Percentiles rank a stretch among this genome's conserved stretches.
These are phyloP conservation scores for Esox masquinongy DNA, from an alignment of 2,797 vertebrate genomes.

Conservation along the genomic window DNA sequence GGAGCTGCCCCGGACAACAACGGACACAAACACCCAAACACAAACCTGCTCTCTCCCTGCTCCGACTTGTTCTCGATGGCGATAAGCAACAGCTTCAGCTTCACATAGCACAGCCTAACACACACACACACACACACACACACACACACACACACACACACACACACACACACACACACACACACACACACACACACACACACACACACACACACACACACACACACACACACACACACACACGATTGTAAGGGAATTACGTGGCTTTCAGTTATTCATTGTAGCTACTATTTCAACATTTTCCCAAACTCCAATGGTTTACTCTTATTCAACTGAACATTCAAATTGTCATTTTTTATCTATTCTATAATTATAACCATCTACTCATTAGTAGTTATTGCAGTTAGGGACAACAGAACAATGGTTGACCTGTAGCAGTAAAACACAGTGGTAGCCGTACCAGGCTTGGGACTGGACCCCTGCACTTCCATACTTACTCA, in stretches of 20 bases:
- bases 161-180: constrained; percentile 8
- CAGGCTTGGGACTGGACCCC: background rate
- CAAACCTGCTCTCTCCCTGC: constrained; percentile 97
- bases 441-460: background rate
- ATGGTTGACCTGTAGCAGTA: background rate
- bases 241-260: background rate
- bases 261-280: background rate
- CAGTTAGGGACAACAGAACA: background rate
- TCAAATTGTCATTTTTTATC: background rate
- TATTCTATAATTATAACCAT: background rate
- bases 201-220: constrained; percentile 6
- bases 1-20: constrained; percentile 25
- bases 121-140: constrained; percentile 32
- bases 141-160: background rate
- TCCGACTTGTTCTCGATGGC: constrained; percentile 99
- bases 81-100: constrained; percentile 98
- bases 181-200: background rate
- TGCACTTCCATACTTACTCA: constrained; percentile 86
- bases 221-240: background rate
- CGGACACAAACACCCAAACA: constrained; percentile 32
- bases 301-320: background rate
- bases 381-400: background rate
- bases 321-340: too few relatives aligned
- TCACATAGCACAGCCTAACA: constrained; percentile 96
- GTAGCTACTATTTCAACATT: background rate